Evolutionary conservation across 2,888 invertebrate genomes (phyloP), one percentile per base, ranked within the genome.

Genomic region (Hirtodrosophila duncani): DNA sequence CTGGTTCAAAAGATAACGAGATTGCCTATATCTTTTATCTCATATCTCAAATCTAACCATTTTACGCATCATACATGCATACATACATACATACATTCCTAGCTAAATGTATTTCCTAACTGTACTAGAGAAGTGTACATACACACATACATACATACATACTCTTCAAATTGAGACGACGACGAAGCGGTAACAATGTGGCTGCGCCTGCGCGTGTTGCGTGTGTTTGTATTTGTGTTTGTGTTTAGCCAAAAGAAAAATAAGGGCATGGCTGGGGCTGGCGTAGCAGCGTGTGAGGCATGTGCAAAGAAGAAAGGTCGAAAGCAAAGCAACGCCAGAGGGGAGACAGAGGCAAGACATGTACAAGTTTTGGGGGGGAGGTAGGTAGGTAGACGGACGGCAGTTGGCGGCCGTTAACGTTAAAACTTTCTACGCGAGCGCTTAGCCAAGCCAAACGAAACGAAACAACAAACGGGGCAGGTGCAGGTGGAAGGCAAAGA

Each of bases 351-450:
- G 13, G 11, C 7, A 14, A 20, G 18, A 26, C 14, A 39, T 24
- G 36, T 14, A 21, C 27, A 16, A 26, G 10, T 9, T 3, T 3
- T 3, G 26, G 9, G 50, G 46, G 48, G 37, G 18, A 29, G 24
- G 27, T 27, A 48, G 52, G 52, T 39, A 46, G 66, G 30, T 52
- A 17, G 27, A 21, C 16, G 62, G 65, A 49, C 48, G 49, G 61
- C 44, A 44, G 51, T 27, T 52, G 49, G 38, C 64, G 70, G 53
- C 67, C 75, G 78, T 78, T 78, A 71, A 75, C 67, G 63, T 67
- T 67, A 70, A 72, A 78, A 72, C 72, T 72, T 72, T 72, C 72
- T 72, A 72, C 75, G 67, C 71, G 67, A 72, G 63, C 74, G 72
- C 72, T 74, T 78, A 72, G 70, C 74, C 74, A 72, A 78, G 74